phyloP scores from a whole-genome alignment of 2,113 vertebrate genomes.

The Hydrochoerus hydrochaeris region DNA sequence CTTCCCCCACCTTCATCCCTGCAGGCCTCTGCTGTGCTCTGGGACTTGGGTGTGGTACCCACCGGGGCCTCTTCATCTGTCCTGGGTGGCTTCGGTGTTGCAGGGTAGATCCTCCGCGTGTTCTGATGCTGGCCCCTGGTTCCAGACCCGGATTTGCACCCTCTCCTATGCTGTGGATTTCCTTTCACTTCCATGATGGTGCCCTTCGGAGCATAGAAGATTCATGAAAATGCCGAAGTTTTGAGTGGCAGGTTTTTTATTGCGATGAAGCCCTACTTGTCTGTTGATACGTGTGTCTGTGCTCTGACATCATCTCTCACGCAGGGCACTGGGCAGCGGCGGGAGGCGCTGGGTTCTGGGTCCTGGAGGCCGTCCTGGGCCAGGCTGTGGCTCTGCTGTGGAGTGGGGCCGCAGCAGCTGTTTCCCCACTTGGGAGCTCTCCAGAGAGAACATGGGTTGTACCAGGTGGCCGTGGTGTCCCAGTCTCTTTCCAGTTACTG shows the following conservation, averaged over 20 bases:
- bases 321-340: neutral
- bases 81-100: neutral
- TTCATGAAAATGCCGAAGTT: neutral
- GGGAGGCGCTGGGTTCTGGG: no score
- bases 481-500: neutral
- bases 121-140: accelerated
- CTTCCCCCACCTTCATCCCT: neutral
- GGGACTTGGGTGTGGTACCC: neutral
- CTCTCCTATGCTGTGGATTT: no score
- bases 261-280: no score
- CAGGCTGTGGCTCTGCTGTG: neutral
- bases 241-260: neutral
- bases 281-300: neutral
- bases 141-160: accelerated
- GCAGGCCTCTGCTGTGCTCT: neutral
- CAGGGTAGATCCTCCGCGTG: accelerated
- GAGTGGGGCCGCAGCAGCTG: neutral
- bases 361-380: neutral
- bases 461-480: neutral
- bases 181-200: no score
- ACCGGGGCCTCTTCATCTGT: neutral
- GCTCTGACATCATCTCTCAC: accelerated
- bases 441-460: neutral
- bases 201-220: neutral
- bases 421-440: neutral